Percentiles rank a stretch among this genome's conserved stretches.
phyloP scores from a whole-genome alignment of 2,888 invertebrate genomes.

The Lepeophtheirus nordmannii region DNA sequence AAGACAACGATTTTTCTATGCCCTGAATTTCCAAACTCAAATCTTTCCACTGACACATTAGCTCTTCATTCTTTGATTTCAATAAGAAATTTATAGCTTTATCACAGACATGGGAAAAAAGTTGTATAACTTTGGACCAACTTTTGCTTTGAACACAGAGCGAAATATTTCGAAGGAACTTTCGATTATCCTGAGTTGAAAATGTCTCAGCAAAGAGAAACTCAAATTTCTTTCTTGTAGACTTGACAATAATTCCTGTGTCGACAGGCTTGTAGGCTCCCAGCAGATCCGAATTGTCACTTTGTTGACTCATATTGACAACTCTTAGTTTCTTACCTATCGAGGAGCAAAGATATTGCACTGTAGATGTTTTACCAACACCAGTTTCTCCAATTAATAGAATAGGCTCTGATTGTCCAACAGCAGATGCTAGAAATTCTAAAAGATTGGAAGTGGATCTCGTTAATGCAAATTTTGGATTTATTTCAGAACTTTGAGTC shows the following conservation, averaged over 20 bases:
- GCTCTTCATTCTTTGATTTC: neutral
- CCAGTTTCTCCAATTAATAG: slow-evolving; percentile 95
- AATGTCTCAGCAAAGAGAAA: slow-evolving; percentile 55
- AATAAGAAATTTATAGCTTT: neutral
- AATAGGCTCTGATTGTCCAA: slow-evolving; percentile 69
- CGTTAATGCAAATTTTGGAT: slow-evolving; percentile 56
- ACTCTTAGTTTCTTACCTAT: slow-evolving; percentile 72
- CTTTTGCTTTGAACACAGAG: slow-evolving; percentile 34
- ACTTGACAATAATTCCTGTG: slow-evolving; percentile 60
- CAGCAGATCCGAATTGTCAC: slow-evolving; percentile 85
- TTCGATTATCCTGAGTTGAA: slow-evolving; percentile 60
- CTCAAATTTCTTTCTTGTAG: slow-evolving; percentile 68
- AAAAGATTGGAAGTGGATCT: slow-evolving; percentile 39
- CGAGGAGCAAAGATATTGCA: slow-evolving; percentile 74
- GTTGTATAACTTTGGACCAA: slow-evolving; percentile 33
- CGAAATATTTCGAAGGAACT: slow-evolving; percentile 64
- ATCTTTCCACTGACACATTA: slow-evolving; percentile 43
- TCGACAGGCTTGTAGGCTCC: slow-evolving; percentile 95
- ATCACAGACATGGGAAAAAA: neutral
- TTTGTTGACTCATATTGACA: slow-evolving; percentile 97
- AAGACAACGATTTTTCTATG: slow-evolving; percentile 54
- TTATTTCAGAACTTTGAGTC: slow-evolving; percentile 25
- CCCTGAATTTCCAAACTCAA: slow-evolving; percentile 52
- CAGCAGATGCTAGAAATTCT: slow-evolving; percentile 72
- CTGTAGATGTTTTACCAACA: slow-evolving; percentile 87